Conservation (phyloP, 2,888 invertebrate species). For the Empis livida region DNA sequence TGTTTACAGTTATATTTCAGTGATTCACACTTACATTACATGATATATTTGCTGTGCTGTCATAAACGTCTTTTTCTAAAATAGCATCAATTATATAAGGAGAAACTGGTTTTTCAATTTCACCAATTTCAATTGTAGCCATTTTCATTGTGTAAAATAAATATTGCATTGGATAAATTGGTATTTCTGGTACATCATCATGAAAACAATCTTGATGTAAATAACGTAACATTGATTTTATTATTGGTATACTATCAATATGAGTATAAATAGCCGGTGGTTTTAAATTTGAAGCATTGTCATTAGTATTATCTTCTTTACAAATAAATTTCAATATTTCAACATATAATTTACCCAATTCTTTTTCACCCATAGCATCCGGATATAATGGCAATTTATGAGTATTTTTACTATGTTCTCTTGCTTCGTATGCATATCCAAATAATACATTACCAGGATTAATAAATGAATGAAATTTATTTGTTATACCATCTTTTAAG, state of each 20-base stretch:
- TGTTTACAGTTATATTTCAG: no score
- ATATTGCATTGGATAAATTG: slow-evolving; percentile 24
- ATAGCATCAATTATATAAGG: slow-evolving; percentile 20
- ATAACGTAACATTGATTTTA: slow-evolving; percentile 26
- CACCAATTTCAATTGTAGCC: slow-evolving; percentile 21
- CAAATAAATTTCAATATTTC: slow-evolving; percentile 34
- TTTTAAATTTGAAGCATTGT: slow-evolving; percentile 7
- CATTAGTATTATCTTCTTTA: slow-evolving; percentile 12
- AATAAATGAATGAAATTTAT: slow-evolving; percentile 32
- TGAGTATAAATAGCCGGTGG: slow-evolving; percentile 36
- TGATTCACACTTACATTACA: slow-evolving; percentile 30
- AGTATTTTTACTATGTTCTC: slow-evolving; percentile 31
- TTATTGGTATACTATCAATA: slow-evolving; percentile 22
- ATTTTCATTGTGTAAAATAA: slow-evolving; percentile 27
- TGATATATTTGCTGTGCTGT: slow-evolving; percentile 25
- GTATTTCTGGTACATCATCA: slow-evolving; percentile 16
- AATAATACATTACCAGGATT: slow-evolving; percentile 32
- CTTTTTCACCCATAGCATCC: slow-evolving; percentile 26
- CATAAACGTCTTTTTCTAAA: slow-evolving; percentile 25
- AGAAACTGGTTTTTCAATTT: slow-evolving; percentile 15
- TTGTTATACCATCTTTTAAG: slow-evolving; percentile 34
- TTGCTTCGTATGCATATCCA: slow-evolving; percentile 37
- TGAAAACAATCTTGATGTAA: slow-evolving; percentile 17
- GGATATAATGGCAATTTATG: slow-evolving; percentile 38
- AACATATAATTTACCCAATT: slow-evolving; percentile 29